Evolutionary conservation across 2,797 vertebrate species (phyloP), one percentile per base, ranked within the genome.

Genomic region (Perdix hodgsoniae): DNA sequence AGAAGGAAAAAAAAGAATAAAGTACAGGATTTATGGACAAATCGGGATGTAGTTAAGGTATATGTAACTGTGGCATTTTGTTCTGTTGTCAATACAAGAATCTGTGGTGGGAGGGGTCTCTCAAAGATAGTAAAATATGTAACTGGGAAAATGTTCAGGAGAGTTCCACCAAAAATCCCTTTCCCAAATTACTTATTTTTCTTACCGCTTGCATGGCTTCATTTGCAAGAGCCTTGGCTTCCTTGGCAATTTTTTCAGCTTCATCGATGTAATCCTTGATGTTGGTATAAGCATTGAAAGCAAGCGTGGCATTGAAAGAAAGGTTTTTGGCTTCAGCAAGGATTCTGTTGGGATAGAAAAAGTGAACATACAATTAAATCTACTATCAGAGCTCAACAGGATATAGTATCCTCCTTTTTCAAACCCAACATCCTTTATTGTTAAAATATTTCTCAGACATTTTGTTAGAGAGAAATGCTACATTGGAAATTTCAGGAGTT

Each of bases 231-330:
- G 96, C 98, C 94, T 98, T 99, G 35, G 99, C 99, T 83, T 98
- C 97, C 95, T 97, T 98, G 45, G 99, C 98, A 91, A 98, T 97
- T 91, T 97, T 98, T 96, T 99, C 99, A 31, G 99, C 99, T 90
- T 98, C 98, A 3, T 99, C 98, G 14, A 98, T 98, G 70, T 98
- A 97, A 59, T 98, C 98, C 95, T 99, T 99, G 96, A 99, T 99
- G 95, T 99, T 99, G 88, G 98, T 99, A 63, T 99, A 99, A 81
- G 99, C 99, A 63, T 98, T 99, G 97, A 99, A 99, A 78, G 99
- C 99, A 73, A 98, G 98, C 2, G 99, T 99, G 86, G 99, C 99
- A 83, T 99, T 99, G 97, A 99, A 99, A 94, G 99, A 99, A 66
- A 99, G 97, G 80, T 99, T 99, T 97, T 98, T 99, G 50, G 99